Evolutionary conservation across 2,797 vertebrate genomes (phyloP), one percentile per base, ranked within the genome.

Genomic region (Hyperoplus lanceolatus): DNA sequence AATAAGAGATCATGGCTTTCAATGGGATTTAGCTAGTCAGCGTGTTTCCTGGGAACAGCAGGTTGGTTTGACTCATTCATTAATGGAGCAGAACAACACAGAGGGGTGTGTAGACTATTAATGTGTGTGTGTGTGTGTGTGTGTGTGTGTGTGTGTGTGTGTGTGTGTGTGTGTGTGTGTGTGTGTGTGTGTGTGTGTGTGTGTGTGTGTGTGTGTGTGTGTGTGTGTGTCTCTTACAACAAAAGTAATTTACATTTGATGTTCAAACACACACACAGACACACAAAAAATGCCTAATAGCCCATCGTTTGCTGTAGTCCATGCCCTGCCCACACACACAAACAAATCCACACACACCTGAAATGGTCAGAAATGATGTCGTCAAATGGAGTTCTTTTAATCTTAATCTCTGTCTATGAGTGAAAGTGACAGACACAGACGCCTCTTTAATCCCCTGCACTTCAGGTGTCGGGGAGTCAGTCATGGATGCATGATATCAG

Each of bases 61-160:
- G 75, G 73, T 73, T 82, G 21, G 49, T 80, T 65, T 18, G 5
- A 63, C 9, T 56, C 59, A 43, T 75, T 84, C 58, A 18, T n/a
- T 81, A 70, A 83, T 72, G 16, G 46, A 83, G 63, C 70, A 71
- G 73, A 81, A 70, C 45, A 50, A 51, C 43, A 56, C 6, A 64
- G 11, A 64, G 48, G 69, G 48, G 67, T 38, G 51, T 36, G 49
- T n/a, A 6, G 62, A 49, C 66, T 71, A 45, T 45, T 60, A 56
- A 67, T 62, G 5, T 4, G 54, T 63, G 61, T 71, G 51, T 58
- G 62, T 75, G 48, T 65, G 54, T 58, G 54, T 75, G 29, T 61
- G 6, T 57, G 51, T 65, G 66, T 51, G 41, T 36, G 55, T 66
- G 41, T 48, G n/a, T 50, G n/a, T 43, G 29, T 62, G 43, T 50